Conservation (phyloP, 2,113 vertebrate genomes). For the Amia ocellicauda region DNA sequence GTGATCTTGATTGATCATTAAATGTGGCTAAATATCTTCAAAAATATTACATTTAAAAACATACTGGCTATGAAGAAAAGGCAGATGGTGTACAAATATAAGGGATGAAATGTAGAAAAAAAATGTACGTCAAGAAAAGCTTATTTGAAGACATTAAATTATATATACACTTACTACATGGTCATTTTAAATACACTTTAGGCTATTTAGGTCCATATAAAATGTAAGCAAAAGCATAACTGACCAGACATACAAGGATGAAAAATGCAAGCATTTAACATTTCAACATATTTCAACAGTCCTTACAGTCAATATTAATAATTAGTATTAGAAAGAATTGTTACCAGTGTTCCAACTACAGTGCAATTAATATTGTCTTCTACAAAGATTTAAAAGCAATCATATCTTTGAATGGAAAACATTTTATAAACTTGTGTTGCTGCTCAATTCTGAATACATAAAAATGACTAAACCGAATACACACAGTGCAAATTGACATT, state of each 20-base stretch:
- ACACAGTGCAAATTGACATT: constrained; percentile 43
- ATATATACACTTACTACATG: constrained; percentile 25
- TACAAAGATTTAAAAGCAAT: constrained; percentile 29
- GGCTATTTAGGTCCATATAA: constrained; percentile 33
- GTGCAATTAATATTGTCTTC: constrained; percentile 40
- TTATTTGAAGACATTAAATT: constrained; percentile 31
- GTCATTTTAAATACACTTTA: constrained; percentile 33
- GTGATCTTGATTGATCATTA: too few species aligned
- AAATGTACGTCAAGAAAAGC: constrained; percentile 18
- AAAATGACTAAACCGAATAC: constrained; percentile 36
- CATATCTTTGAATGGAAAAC: constrained; percentile 35
- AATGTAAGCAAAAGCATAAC: constrained; percentile 33
- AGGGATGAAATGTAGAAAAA: constrained; percentile 18
- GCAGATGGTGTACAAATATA: constrained; percentile 2
- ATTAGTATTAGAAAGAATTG: constrained; percentile 26
- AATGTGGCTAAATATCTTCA: neutral
- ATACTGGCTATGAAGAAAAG: constrained; percentile 10
- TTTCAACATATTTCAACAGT: constrained; percentile 24
- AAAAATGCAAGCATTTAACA: constrained; percentile 20
- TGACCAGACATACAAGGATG: constrained; percentile 24
- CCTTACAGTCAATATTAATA: constrained; percentile 34
- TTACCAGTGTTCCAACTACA: constrained; percentile 46
- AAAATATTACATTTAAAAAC: constrained; percentile 3
- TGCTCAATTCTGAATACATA: constrained; percentile 25
- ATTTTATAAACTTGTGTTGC: constrained; percentile 31